Evolutionary conservation across 2,113 vertebrate species (phyloP).

Genomic region (Trematocara macrostoma): DNA sequence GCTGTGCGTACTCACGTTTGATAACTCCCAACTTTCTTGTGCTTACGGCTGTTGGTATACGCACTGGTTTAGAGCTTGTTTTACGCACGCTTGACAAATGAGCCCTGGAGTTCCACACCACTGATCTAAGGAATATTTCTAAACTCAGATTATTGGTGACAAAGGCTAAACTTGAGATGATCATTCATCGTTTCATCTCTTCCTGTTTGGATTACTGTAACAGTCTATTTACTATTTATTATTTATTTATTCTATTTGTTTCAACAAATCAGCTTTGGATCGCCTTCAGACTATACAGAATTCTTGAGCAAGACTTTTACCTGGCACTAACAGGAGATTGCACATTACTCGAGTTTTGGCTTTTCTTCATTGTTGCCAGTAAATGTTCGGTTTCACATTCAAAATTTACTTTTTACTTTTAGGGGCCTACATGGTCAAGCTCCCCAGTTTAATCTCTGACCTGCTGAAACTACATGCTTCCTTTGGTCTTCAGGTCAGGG

Average conservation of each 20-base stretch:
- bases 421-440: background rate
- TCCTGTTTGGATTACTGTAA: background rate
- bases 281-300: background rate
- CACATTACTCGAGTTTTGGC: background rate
- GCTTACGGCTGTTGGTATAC: too few relatives aligned
- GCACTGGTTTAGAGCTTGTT: too few relatives aligned
- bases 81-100: too few relatives aligned
- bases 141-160: background rate
- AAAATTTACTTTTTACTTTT: background rate
- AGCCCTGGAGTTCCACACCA: background rate
- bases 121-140: background rate
- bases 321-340: background rate
- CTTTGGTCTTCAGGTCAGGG: background rate
- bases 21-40: too few relatives aligned
- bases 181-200: background rate
- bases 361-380: background rate
- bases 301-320: background rate
- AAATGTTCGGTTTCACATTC: background rate
- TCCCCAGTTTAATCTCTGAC: background rate
- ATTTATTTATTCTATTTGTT: too few relatives aligned
- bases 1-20: too few relatives aligned
- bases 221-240: background rate
- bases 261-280: background rate
- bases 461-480: background rate
- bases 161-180: background rate